Evolutionary conservation across 2,113 vertebrate genomes (phyloP).

Genomic region (Myotis lucifugus): DNA sequence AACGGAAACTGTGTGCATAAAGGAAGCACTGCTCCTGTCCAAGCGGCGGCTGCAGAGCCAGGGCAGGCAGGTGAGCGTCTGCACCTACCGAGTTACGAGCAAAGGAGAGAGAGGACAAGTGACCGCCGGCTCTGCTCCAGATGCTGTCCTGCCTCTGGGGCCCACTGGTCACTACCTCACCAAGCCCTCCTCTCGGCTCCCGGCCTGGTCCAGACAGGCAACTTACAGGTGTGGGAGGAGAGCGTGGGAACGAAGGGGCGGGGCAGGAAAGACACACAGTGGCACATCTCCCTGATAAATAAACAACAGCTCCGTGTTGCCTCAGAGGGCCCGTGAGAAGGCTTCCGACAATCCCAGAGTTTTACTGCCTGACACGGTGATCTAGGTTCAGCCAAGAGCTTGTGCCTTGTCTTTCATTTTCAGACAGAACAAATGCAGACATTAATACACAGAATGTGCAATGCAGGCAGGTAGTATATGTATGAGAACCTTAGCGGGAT

Average conservation of each 20-base stretch:
- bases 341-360: neutral
- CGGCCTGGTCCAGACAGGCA: neutral
- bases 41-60: neutral
- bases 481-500: conserved; percentile 50
- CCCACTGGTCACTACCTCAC: neutral
- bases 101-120: neutral
- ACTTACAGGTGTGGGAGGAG: neutral
- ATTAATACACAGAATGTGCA: conserved; percentile 16
- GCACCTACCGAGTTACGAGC: neutral
- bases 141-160: neutral
- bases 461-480: neutral
- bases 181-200: neutral
- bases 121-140: neutral
- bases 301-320: neutral
- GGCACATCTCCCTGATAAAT: conserved; percentile 30
- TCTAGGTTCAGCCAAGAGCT: neutral
- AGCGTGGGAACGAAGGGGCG: neutral
- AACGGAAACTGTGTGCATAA: neutral
- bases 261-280: conserved; percentile 44
- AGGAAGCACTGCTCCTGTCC: neutral
- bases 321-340: neutral
- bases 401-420: neutral
- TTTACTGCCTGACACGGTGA: neutral
- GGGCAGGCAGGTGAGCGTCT: neutral
- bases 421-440: conserved; percentile 41